phyloP scores from a whole-genome alignment of 2,888 invertebrate genomes.

The Ectobius pallidus region DNA sequence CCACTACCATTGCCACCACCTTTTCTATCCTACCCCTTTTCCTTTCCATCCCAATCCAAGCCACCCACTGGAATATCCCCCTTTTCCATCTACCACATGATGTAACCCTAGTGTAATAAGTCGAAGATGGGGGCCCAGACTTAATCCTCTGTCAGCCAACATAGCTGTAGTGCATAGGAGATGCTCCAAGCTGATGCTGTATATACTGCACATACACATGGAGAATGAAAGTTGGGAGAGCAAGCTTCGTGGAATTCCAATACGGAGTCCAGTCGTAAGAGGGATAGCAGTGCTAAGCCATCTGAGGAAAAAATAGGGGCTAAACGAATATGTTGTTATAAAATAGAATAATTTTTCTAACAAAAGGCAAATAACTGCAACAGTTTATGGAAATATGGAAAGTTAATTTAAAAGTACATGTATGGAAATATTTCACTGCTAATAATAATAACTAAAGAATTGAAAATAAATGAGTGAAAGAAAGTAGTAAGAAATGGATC shows the following conservation, averaged over 20 bases:
- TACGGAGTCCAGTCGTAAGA: neutral
- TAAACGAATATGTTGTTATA: too few species aligned
- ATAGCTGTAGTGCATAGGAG: neutral
- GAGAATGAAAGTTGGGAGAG: neutral
- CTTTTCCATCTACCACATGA: slow-evolving; percentile 23
- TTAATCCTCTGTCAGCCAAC: slow-evolving; percentile 41
- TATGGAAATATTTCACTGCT: too few species aligned
- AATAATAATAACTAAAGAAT: too few species aligned
- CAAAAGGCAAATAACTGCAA: too few species aligned
- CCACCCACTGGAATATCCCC: neutral
- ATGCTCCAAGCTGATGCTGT: neutral
- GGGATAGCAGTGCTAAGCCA: too few species aligned
- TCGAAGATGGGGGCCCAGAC: slow-evolving; percentile 41
- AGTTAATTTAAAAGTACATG: too few species aligned
- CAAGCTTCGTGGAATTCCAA: slow-evolving; percentile 5
- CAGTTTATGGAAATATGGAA: too few species aligned
- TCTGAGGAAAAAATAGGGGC: too few species aligned
- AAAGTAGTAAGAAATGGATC: too few species aligned
- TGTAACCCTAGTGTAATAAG: slow-evolving; percentile 40
- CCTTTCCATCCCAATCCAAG: neutral
- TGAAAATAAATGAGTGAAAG: too few species aligned
- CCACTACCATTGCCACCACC: slow-evolving; percentile 11
- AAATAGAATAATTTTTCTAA: too few species aligned
- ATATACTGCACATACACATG: neutral
- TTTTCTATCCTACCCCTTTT: slow-evolving; percentile 19